Base-by-base conservation (phyloP, 2,797 vertebrate species). In the Remorina albescens region DNA sequence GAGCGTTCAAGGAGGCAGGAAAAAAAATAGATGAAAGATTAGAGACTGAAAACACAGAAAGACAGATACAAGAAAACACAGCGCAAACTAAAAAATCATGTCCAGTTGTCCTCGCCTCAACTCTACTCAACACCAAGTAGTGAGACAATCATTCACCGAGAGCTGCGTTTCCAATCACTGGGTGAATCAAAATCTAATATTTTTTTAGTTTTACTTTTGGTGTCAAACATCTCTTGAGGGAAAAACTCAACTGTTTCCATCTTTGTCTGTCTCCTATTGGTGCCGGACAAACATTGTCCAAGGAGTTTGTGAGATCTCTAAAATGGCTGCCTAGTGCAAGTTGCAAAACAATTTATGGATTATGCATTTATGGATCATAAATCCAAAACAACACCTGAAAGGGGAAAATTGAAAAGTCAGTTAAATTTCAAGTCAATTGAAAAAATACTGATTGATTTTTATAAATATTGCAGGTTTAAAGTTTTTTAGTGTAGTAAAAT, bases 1-100 rank as follows among this genome's bases (percentile, higher is more conserved):
- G 21, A 51, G 12, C 25, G 16, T 59, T 36, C 11, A 55, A 19
- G 46, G n/a, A 10, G 46, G 8, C 8, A 62, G 57, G 2, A 2
- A 32, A 25, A 76, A 49, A 63, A 58, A 21, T 30, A 62, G 53
- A 64, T 71, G 36, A 57, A 56, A 69, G n/a, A n/a, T 30, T 6
- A 6, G 9, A 8, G 30, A 44, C 15, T 32, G 2, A n/a, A 21
- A 58, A 28, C 53, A 25, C 57, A 56, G 44, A 19, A 36, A 55
- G 46, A 6, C 9, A 32, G 30, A 28, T 21, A n/a, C 2, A 37
- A 51, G 12, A 73, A 34, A 62, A 67, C 10, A 54, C 21, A 19
- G 34, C 3, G 23, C 9, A 3, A 59, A 19, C 41, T 18, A 19
- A 16, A 18, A 42, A 18, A 19, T 18, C 41, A 42, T 18, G 41